Conservation (phyloP, 2,888 invertebrate genomes). For the Dicyrtoma fusca region DNA sequence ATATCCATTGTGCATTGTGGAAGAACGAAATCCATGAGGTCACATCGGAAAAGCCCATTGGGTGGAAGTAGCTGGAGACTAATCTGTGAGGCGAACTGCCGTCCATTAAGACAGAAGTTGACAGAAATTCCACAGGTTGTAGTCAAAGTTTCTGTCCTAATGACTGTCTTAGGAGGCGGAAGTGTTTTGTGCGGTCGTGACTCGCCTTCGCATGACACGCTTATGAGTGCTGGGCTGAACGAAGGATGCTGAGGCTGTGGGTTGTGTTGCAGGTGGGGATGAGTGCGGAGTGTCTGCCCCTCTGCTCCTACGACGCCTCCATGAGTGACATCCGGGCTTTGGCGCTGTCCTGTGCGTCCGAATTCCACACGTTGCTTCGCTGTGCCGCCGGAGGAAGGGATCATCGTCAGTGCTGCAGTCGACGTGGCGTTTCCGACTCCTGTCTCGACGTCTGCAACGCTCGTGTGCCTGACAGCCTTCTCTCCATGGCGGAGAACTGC, state of each 20-base stretch:
- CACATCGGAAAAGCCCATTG: too few species aligned
- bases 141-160: too few species aligned
- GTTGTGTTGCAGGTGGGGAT: conserved; percentile 62
- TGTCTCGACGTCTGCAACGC: conserved; percentile 78
- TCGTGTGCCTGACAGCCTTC: conserved; percentile 66
- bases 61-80: too few species aligned
- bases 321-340: conserved; percentile 76
- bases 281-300: conserved; percentile 71
- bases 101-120: too few species aligned
- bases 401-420: conserved; percentile 64
- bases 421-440: conserved; percentile 71
- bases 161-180: not conserved
- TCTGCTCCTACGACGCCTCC: conserved; percentile 80
- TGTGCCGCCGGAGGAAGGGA: conserved; percentile 71
- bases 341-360: conserved; percentile 74
- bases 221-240: not conserved
- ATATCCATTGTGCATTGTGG: not conserved
- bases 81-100: too few species aligned
- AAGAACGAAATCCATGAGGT: not conserved
- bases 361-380: conserved; percentile 73
- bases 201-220: not conserved
- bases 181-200: not conserved
- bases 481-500: conserved; percentile 70
- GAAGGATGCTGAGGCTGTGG: not conserved
- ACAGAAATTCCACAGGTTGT: too few species aligned